These are phyloP conservation scores for Chaetura pelagica DNA, from an alignment of 2,113 vertebrate species.

Conservation along the genomic window DNA sequence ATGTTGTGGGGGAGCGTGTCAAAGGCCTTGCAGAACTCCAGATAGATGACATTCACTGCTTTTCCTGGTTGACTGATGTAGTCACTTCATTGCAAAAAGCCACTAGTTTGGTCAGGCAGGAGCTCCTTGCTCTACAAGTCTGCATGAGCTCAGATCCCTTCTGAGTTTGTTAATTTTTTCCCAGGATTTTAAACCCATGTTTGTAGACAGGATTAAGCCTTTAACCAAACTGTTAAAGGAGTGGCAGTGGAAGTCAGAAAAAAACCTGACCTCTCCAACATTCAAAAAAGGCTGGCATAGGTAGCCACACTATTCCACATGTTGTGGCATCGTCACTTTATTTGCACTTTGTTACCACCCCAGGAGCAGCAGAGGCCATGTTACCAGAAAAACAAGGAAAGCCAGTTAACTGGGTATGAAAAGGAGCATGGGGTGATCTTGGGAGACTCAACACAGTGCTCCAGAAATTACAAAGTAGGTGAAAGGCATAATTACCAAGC, in stretches of 20 bases:
- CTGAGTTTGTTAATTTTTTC: not conserved
- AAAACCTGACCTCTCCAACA: not conserved
- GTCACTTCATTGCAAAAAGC: too few relatives aligned
- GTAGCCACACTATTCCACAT: not conserved
- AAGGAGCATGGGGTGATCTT: not conserved
- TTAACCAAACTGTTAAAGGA: not conserved
- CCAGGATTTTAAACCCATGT: not conserved
- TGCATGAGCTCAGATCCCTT: not conserved
- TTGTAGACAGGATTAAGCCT: not conserved
- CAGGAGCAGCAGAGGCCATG: not conserved
- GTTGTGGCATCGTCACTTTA: not conserved
- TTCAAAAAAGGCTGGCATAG: not conserved
- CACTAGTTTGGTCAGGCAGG: not conserved
- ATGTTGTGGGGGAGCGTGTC: too few relatives aligned
- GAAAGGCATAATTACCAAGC: not conserved
- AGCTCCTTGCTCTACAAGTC: not conserved
- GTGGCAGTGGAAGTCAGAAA: not conserved
- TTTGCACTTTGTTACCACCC: not conserved
- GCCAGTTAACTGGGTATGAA: not conserved
- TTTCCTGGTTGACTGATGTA: too few relatives aligned
- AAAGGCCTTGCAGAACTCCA: too few relatives aligned
- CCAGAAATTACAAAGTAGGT: not conserved
- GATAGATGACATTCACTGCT: too few relatives aligned
- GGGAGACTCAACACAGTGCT: not conserved
- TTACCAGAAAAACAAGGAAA: not conserved